A percentile compares a stretch with the other conserved stretches of the same genome.
Evolutionary conservation across 35 echinoderm and acorn worm genomes (phyloP).

Genomic region (Stichopus chloronotus): DNA sequence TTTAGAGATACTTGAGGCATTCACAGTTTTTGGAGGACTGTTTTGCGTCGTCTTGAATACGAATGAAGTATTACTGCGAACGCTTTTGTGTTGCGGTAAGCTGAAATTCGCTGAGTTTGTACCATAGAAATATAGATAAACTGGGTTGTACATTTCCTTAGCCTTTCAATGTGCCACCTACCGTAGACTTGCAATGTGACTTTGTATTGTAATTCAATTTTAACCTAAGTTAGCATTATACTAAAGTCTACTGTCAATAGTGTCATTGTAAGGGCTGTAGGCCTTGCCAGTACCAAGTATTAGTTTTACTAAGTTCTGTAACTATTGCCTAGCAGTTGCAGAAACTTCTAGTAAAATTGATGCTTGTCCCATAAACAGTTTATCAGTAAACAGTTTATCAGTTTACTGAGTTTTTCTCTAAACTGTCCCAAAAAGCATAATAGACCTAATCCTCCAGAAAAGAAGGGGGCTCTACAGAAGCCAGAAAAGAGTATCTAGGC

Average conservation of each 20-base stretch:
- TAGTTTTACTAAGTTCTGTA: too few species aligned
- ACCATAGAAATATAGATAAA: too few species aligned
- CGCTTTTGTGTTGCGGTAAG: not conserved
- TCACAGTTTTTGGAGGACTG: not conserved
- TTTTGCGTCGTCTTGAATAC: not conserved
- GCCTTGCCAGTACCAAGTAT: not conserved
- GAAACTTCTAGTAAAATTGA: too few species aligned
- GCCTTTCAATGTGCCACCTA: not conserved
- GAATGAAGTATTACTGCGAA: not conserved
- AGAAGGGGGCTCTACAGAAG: too few species aligned
- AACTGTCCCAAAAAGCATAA: too few species aligned
- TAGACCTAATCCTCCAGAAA: too few species aligned
- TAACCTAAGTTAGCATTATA: not conserved
- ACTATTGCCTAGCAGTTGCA: too few species aligned
- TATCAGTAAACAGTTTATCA: too few species aligned
- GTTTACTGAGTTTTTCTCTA: too few species aligned
- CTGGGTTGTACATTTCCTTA: not conserved
- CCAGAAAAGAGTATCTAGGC: too few species aligned
- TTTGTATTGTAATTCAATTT: not conserved
- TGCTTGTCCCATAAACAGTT: too few species aligned
- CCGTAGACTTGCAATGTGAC: not conserved
- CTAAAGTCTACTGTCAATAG: not conserved
- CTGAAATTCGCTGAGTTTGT: not conserved
- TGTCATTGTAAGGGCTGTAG: not conserved
- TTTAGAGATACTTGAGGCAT: not conserved